Conservation (phyloP, 2,113 vertebrate species). For the Gallinago paraguaiae region DNA sequence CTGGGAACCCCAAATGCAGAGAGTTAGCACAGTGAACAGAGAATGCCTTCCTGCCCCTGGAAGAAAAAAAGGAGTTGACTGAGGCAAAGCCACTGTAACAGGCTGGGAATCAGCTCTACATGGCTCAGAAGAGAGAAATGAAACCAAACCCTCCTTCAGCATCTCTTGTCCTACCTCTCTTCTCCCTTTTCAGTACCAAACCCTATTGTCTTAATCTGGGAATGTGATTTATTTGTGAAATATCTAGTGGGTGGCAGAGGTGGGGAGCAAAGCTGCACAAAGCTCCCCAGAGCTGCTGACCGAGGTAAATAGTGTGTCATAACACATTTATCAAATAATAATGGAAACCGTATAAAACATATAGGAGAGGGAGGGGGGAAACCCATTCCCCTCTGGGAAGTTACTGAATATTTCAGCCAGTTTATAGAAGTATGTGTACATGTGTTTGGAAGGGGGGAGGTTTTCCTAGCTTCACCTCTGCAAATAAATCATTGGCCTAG, state of each 20-base stretch:
- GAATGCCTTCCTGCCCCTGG: not conserved
- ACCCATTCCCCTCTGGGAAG: constrained; percentile 18
- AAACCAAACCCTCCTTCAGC: not conserved
- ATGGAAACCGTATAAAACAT: constrained; percentile 51
- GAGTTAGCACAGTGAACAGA: not conserved
- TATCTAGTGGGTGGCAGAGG: constrained; percentile 64
- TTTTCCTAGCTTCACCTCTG: constrained; percentile 23
- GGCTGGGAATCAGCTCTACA: not conserved
- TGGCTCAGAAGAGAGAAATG: not conserved
- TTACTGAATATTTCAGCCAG: constrained; percentile 50
- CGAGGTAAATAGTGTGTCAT: constrained; percentile 71
- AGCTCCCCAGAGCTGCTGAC: constrained; percentile 61
- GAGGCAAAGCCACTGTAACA: not conserved
- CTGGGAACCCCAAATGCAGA: not conserved
- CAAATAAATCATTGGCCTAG: constrained; percentile 48
- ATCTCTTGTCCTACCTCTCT: not conserved
- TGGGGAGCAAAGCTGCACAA: constrained; percentile 41
- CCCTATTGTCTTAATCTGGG: constrained; percentile 44
- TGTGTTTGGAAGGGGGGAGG: not conserved
- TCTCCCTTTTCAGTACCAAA: not conserved
- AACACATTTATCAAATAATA: constrained; percentile 73
- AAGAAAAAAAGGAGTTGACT: not conserved
- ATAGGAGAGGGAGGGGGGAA: constrained; percentile 5
- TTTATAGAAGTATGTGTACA: constrained; percentile 28
- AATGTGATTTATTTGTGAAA: constrained; percentile 68